phyloP scores from a whole-genome alignment of 92 coral and sea anemone species.

The Galaxea fascicularis region DNA sequence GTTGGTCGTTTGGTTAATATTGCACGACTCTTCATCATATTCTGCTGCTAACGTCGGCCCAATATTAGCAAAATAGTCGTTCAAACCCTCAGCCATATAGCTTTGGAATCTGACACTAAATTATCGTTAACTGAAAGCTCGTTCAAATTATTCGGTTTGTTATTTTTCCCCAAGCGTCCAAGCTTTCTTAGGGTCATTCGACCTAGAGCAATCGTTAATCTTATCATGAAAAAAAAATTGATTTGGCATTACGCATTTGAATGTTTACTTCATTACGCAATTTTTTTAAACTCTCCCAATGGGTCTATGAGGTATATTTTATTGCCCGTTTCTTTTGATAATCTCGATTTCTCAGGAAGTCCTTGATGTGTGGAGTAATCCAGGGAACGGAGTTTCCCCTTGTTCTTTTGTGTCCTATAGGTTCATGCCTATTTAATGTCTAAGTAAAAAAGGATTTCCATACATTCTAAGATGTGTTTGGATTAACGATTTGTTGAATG shows the following conservation, averaged over 20 bases:
- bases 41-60: slow-evolving; percentile 5
- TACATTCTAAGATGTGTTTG: slow-evolving; percentile 48
- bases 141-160: no score
- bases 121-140: no score
- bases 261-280: slow-evolving; percentile 58
- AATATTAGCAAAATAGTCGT: no score
- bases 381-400: slow-evolving; percentile 2
- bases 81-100: no score
- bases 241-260: slow-evolving; percentile 45
- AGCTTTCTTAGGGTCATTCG: background rate
- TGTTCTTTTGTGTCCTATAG: slow-evolving; percentile 44
- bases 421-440: slow-evolving; percentile 24
- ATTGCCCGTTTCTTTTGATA: no score
- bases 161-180: no score
- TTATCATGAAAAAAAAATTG: background rate
- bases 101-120: no score
- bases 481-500: slow-evolving; percentile 15
- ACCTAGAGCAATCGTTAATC: background rate
- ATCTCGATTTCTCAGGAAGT: background rate
- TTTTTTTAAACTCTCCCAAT: slow-evolving; percentile 32
- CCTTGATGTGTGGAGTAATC: background rate
- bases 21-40: background rate
- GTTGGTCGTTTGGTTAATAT: slow-evolving; percentile 7
- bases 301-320: background rate
- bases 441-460: slow-evolving; percentile 49